These are phyloP conservation scores for Erebia epiphron DNA, from an alignment of 2,888 invertebrate species.

Conservation along the genomic window DNA sequence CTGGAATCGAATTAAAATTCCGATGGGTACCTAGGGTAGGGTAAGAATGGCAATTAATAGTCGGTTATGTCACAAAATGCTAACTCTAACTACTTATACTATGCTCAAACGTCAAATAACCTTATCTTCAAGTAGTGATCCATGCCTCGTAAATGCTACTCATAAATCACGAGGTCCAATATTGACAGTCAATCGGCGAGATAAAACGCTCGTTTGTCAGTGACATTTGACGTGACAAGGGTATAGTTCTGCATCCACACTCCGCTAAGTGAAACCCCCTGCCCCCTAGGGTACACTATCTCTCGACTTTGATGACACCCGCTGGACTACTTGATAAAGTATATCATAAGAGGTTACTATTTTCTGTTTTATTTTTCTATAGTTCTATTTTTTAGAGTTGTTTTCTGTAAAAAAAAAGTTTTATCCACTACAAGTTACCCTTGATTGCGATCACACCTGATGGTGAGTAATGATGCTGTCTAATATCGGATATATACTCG, in stretches of 20 bases:
- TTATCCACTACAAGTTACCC: background rate
- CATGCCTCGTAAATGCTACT: background rate
- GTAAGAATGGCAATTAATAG: too few species aligned
- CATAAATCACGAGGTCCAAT: conserved; percentile 17
- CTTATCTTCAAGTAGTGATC: background rate
- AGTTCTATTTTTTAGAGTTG: too few species aligned
- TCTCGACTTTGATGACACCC: background rate
- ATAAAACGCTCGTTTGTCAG: conserved; percentile 24
- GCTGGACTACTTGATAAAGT: background rate
- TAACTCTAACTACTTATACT: too few species aligned
- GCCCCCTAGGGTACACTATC: conserved; percentile 1
- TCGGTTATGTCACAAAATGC: too few species aligned
- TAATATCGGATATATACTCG: too few species aligned
- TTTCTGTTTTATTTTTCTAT: too few species aligned
- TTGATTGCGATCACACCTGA: too few species aligned
- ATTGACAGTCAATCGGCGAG: conserved; percentile 21
- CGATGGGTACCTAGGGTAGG: too few species aligned
- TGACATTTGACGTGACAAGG: conserved; percentile 23
- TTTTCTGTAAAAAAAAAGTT: background rate
- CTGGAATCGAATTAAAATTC: too few species aligned
- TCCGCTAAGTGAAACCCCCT: conserved; percentile 5
- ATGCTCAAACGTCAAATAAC: background rate
- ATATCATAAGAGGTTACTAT: background rate
- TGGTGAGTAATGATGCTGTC: too few species aligned
- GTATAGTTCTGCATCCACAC: conserved; percentile 23